Base-by-base conservation (phyloP, 2,113 vertebrate genomes). In the Hypomesus transpacificus region DNA sequence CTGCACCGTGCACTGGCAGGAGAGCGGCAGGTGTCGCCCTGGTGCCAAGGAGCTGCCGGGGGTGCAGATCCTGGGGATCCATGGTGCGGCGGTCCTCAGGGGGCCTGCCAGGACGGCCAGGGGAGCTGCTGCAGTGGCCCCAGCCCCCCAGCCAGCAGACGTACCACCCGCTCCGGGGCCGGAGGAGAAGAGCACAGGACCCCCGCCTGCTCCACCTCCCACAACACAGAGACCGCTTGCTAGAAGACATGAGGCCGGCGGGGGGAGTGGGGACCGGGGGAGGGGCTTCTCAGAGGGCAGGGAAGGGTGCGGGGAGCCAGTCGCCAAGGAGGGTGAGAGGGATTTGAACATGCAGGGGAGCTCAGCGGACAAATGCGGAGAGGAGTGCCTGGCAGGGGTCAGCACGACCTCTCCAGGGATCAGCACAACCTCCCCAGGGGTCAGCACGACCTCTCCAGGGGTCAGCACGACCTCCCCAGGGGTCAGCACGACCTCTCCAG, bases 1-100 rank as follows among this genome's bases (percentile, higher is more conserved):
- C 77, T 99, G 98, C 81, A 99, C 97, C 0, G 98, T 99, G 62
- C 95, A 99, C 80, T 99, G 98, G 98, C 94, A 96, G 69, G 97
- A 99, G 86, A 96, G 93, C 0, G 94, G 96, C 72, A 94, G 95
- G 74, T 95, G 88, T 85, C 95, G 95, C 66, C 93, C 95, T 16
- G 94, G 89, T 2, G 69, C 93, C 0, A 95, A 94, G 84, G 97
- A 99, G 50, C 75, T 97, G 0, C 96, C 96, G 6, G 93, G 95
- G 0, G 94, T 93, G 26, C 97, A 98, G 87, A 98, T 98, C 73
- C 87, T 98, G 16, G 96, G 97, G 46, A 96, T 98, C 70, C 97
- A 97, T 78, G 89, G 4, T 69, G 94, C 46, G 5, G 60, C 57
- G 5, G 50, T n/a, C 24, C 28, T 28, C 68, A 81, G 4, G 39